Evolutionary conservation across 2,888 invertebrate genomes (phyloP), one percentile per base, ranked within the genome.

Genomic region (Luperina nickerlii): DNA sequence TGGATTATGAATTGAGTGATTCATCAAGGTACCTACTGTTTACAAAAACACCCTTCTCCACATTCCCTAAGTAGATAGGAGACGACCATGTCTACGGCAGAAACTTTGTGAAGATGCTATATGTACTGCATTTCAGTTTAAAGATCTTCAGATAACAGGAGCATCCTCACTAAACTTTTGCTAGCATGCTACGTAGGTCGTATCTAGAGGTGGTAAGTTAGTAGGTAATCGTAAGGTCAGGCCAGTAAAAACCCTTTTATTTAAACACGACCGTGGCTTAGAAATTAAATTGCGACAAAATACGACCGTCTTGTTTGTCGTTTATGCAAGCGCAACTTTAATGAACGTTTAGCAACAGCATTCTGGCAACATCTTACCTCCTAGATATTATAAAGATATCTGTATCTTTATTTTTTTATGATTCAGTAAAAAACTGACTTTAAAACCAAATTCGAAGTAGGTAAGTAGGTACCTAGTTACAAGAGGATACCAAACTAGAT

Each of bases 291-390:
- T 76, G 70, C 51, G 54, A 65, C 74, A 75, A 77, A 78, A n/a
- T 32, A 68, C 62, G 24, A 48, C 67, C 38, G 60, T 77, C 66
- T 66, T 67, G 24, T 63, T 32, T 57, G 76, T 74, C 69, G 18
- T 68, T 57, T 82, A 79, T 24, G 78, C 66, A 86, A 83, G 42
- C 67, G 57, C 57, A 72, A 11, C 51, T 79, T 76, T 80, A 72
- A 78, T 76, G 69, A 62, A 27, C 7, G 18, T 83, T 88, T 70
- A 73, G 88, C 69, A 72, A 88, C 76, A 45, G 0, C 18, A 27
- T n/a, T 48, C 45, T 76, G 51, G n/a, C 74, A 32, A 84, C 67
- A 65, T 69, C 45, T 69, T 57, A 51, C 8, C 13, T 63, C 32
- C 7, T 18, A 42, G 66, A 72, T 45, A 42, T 7, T 15, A 63